A percentile compares a stretch with the other conserved stretches of the same genome.
Evolutionary conservation across 1,140 invertebrate species (phyloP).

Genomic region (Venustaconcha ellipsiformis): DNA sequence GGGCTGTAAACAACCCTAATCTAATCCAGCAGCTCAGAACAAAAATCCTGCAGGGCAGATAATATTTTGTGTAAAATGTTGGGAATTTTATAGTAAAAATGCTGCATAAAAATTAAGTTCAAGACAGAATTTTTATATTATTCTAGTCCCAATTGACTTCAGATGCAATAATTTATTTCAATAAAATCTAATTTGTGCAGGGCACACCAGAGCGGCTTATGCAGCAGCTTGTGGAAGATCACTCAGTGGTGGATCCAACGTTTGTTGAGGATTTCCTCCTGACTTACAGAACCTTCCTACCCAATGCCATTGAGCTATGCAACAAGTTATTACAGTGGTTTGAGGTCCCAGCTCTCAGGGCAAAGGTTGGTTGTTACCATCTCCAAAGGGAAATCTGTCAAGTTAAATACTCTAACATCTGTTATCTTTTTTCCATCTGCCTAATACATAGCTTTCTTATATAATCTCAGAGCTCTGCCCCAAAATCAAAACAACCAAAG

Average conservation of each 20-base stretch:
- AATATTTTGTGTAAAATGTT: no score
- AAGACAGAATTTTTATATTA: no score
- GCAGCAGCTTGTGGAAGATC: constrained; percentile 92
- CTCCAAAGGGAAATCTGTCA: neutral
- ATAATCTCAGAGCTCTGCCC: no score
- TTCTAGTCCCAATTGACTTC: no score
- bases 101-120: no score
- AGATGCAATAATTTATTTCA: no score
- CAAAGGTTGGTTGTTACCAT: constrained; percentile 69
- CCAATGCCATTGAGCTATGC: constrained; percentile 85
- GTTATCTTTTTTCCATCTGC: neutral
- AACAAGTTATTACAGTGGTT: constrained; percentile 90
- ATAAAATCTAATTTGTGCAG: constrained; percentile 61
- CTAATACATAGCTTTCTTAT: no score
- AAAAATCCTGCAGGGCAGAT: no score
- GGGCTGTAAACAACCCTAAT: no score
- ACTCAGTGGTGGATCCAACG: constrained; percentile 89
- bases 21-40: no score
- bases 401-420: neutral
- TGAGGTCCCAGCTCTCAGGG: constrained; percentile 80
- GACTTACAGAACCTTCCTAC: constrained; percentile 97
- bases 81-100: no score
- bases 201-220: constrained; percentile 92
- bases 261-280: constrained; percentile 99
- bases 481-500: no score